Evolutionary conservation across 2,888 invertebrate species (phyloP).

Genomic region (Machimus rusticus): DNA sequence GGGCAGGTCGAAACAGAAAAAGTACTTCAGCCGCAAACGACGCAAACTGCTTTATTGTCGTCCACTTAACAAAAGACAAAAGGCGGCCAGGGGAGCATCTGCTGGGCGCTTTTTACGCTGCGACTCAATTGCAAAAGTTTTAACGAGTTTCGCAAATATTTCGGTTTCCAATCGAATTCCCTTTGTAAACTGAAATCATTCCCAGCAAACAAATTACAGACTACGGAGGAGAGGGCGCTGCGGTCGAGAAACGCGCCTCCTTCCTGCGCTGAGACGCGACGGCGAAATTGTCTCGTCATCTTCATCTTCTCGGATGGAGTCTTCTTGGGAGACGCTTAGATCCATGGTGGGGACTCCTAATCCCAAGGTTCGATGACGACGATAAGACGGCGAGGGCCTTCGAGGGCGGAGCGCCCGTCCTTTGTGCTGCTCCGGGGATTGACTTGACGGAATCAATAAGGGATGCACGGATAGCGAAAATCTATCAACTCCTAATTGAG

Average conservation of each 20-base stretch:
- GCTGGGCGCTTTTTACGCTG: not conserved
- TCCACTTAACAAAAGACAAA: not conserved
- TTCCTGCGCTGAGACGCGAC: not conserved
- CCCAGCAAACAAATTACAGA: slow-evolving; percentile 20
- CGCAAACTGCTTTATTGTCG: not conserved
- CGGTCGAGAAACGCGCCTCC: not conserved
- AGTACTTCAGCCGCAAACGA: not conserved
- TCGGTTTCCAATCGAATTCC: slow-evolving; percentile 32
- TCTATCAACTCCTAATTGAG: not conserved
- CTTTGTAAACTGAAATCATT: slow-evolving; percentile 22
- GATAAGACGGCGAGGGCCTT: not conserved
- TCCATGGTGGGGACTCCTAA: not conserved
- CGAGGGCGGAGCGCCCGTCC: not conserved
- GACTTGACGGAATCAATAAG: not conserved
- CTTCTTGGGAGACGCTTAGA: not conserved
- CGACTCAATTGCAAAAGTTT: slow-evolving; percentile 32
- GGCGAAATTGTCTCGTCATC: slow-evolving; percentile 8
- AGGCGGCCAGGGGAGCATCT: not conserved
- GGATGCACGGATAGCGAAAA: not conserved
- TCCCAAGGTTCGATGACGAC: not conserved
- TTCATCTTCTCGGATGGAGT: not conserved
- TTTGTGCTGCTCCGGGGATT: not conserved
- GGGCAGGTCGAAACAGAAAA: not conserved
- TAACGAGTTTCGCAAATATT: slow-evolving; percentile 38
- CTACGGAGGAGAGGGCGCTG: not conserved